Percentiles rank a stretch among this genome's conserved stretches.
phyloP scores from a whole-genome alignment of 2,888 invertebrate species.

The Biston stratarius region DNA sequence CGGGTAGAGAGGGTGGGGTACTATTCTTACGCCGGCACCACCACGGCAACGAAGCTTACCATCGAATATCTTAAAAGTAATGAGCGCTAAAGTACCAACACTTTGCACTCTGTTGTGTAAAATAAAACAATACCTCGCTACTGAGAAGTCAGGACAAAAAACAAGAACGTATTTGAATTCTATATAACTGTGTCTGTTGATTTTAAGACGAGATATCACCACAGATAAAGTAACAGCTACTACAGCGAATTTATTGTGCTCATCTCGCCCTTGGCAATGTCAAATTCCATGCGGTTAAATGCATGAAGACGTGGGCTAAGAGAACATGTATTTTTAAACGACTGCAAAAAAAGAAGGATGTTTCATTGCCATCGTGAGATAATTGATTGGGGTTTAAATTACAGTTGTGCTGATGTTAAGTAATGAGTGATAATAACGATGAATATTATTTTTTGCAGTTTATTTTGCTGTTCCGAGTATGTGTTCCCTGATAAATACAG shows the following conservation, averaged over 20 bases:
- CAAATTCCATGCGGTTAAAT: slow-evolving; percentile 1
- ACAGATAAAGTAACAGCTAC: neutral
- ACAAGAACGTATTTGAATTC: neutral
- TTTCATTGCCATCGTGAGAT: neutral
- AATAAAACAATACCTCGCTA: neutral
- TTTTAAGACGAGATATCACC: neutral
- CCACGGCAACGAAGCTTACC: too few relatives aligned
- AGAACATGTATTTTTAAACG: neutral
- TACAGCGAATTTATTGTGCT: neutral
- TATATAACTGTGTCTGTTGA: neutral
- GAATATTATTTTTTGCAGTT: too few relatives aligned
- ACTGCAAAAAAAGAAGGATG: neutral
- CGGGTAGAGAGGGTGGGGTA: too few relatives aligned
- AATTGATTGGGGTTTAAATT: neutral
- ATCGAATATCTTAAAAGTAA: too few relatives aligned
- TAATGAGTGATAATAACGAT: too few relatives aligned
- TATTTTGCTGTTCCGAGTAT: too few relatives aligned
- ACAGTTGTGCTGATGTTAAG: neutral
- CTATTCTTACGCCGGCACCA: too few relatives aligned
- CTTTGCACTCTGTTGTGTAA: too few relatives aligned
- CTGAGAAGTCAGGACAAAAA: neutral
- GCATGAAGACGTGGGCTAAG: neutral
- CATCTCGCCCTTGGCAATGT: neutral
- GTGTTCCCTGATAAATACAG: too few relatives aligned
- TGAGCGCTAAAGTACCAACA: too few relatives aligned